Percentiles rank a stretch among this genome's conserved stretches.
phyloP scores from a whole-genome alignment of 2,888 invertebrate genomes.

The Taenaris catops region DNA sequence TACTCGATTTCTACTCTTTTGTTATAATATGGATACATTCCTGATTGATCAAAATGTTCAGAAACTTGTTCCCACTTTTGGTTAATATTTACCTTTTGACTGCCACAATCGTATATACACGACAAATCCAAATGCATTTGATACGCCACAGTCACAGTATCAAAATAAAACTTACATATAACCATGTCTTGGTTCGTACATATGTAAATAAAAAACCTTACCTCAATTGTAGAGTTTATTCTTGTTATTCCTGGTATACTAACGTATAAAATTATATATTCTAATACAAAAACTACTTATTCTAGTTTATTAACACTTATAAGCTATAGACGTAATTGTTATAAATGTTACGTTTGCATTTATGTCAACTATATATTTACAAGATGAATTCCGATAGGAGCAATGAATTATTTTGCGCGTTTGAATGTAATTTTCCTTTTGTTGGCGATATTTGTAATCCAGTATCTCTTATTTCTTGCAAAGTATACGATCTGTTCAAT shows the following conservation, averaged over 20 bases:
- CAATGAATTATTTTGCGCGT: conserved; percentile 34
- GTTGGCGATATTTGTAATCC: conserved; percentile 40
- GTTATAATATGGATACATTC: too few relatives aligned
- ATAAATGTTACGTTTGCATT: neutral
- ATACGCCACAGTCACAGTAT: too few relatives aligned
- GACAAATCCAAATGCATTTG: too few relatives aligned
- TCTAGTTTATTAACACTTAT: neutral
- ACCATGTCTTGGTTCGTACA: too few relatives aligned
- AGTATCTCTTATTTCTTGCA: conserved; percentile 45
- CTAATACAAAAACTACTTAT: neutral
- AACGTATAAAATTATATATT: too few relatives aligned
- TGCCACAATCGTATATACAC: too few relatives aligned
- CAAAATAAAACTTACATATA: too few relatives aligned
- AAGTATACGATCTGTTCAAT: conserved; percentile 45
- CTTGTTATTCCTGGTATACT: neutral
- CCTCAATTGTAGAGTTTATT: neutral
- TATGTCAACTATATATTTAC: conserved; percentile 33
- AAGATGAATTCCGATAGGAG: conserved; percentile 59
- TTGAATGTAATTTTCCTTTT: conserved; percentile 31
- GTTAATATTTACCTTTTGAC: too few relatives aligned
- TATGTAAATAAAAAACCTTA: too few relatives aligned
- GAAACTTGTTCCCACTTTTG: too few relatives aligned
- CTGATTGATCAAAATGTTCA: too few relatives aligned
- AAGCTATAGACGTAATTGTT: neutral
- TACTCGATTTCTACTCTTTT: too few relatives aligned